These are phyloP conservation scores for Auanema freiburgensis DNA, from an alignment of 2,888 invertebrate species.

Conservation along the genomic window DNA sequence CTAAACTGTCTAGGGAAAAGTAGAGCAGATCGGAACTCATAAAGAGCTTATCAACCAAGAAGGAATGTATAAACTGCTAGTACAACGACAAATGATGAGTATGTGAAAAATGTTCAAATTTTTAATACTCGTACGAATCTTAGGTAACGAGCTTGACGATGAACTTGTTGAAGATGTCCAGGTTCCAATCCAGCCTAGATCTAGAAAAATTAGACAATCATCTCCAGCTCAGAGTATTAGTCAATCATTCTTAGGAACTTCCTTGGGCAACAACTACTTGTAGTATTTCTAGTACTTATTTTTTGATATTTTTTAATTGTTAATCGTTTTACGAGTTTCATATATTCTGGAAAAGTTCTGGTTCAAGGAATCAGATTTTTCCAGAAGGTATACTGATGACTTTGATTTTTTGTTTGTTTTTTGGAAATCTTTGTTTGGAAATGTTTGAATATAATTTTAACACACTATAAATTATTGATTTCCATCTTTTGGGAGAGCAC, in stretches of 20 bases:
- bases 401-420: too few species aligned
- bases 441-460: too few species aligned
- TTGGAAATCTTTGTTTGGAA: too few species aligned
- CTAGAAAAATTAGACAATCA: slow-evolving; percentile 35
- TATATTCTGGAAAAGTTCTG: too few species aligned
- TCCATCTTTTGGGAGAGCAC: too few species aligned
- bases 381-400: too few species aligned
- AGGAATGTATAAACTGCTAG: slow-evolving; percentile 63
- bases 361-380: too few species aligned
- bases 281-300: slow-evolving; percentile 17
- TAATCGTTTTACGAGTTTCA: too few species aligned
- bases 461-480: too few species aligned
- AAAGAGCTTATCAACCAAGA: slow-evolving; percentile 60
- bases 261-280: slow-evolving; percentile 54
- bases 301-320: too few species aligned
- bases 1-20: slow-evolving; percentile 45
- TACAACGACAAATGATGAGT: slow-evolving; percentile 63
- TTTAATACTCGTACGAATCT: neutral
- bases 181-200: slow-evolving; percentile 16
- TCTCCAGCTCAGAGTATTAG: slow-evolving; percentile 41
- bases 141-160: slow-evolving; percentile 28
- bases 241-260: slow-evolving; percentile 61
- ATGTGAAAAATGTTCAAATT: neutral
- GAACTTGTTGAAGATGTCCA: slow-evolving; percentile 18
- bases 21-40: slow-evolving; percentile 63